Evolutionary conservation across 2,888 invertebrate species (phyloP), one percentile per base, ranked within the genome.

Genomic region (Neoitamus cyanurus): DNA sequence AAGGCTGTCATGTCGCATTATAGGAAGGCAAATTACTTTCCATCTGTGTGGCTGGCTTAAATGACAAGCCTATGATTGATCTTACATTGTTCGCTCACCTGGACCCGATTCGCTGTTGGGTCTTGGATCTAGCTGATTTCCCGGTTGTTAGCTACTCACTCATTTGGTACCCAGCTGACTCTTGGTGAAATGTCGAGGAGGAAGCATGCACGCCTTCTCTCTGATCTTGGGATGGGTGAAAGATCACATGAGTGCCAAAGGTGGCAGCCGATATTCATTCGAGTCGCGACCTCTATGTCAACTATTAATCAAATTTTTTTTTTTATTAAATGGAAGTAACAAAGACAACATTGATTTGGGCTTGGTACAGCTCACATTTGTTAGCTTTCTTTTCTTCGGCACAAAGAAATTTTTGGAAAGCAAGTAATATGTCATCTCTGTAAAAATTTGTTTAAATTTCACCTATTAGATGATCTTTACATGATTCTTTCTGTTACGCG

Each of bases 21-120:
- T 58, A 58, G 11, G 9, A 31, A 58, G 78, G 78, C 78, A 80
- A 80, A 80, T 80, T 80, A 34, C 58, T 58, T 80, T 80, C 48
- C 78, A 48, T 58, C 48, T 78, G n/a, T 31, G 48, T 15, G 30
- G 28, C 42, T 42, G n/a, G 42, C 4, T 9, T 58, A 58, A 58
- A 15, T 34, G 78, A 80, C 78, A 80, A 46, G 58, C 31, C 31
- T 58, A 20, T 58, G 78, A 80, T 46, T 58, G 78, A 80, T 80
- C 78, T 80, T 58, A 6, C 78, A 80, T 80, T 80, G 78, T 80
- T 58, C 78, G 37, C 58, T 31, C 78, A 15, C 78, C 58, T 80
- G 78, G 34, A 80, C 58, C 30, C 25, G 20, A 58, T 25, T 25
- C 36, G 42, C 75, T 25, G 34, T 20, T 9, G 75, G 25, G 5